Base-by-base conservation (phyloP, 2,888 invertebrate species). In the Pristionchus exspectatus region DNA sequence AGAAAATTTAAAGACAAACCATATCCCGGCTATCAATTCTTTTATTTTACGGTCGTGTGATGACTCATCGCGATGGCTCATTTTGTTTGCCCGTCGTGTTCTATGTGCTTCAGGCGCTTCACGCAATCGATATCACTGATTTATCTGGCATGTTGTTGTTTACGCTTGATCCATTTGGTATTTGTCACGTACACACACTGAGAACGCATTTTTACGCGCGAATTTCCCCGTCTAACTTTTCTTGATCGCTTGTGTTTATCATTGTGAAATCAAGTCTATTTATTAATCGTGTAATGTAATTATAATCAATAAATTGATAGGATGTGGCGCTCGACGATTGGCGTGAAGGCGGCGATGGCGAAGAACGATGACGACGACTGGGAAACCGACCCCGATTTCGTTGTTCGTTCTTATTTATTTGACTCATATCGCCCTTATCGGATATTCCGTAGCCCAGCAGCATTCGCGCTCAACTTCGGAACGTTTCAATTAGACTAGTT, bases 301-400 rank as follows among this genome's bases (percentile, higher is more conserved):
- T 74, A 38, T 74, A 18, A 69, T 74, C 14, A 10, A 33, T 33
- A 0, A 9, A 44, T 44, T 81, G 24, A 10, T 30, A 59, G 50
- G 59, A 90, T 91, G 89, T 92, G 91, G 91, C 89, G 91, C 27
- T 83, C 92, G 50, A 27, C 90, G 33, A 89, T 91, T 74, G 92
- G 92, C 10, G 90, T 90, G 30, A 91, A 92, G 89, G 89, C 86
- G 27, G 56, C 69, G 33, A 63, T 87, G 56, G 88, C 90, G 30
- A 50, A 81, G 63, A 90, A 91, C 27, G 94, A 93, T 44, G 93
- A 93, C 56, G 93, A 93, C 89, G 94, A 94, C 89, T 94, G 94
- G 94, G 94, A 94, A 30, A 94, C 94, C 14, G 94, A 94, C 90
- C 93, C 94, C 7, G 92, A 93, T 44, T 94, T 94, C 90, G 92